These are phyloP conservation scores for Cricetomys ansorgei DNA, from an alignment of 2,113 vertebrate genomes.

Conservation along the genomic window DNA sequence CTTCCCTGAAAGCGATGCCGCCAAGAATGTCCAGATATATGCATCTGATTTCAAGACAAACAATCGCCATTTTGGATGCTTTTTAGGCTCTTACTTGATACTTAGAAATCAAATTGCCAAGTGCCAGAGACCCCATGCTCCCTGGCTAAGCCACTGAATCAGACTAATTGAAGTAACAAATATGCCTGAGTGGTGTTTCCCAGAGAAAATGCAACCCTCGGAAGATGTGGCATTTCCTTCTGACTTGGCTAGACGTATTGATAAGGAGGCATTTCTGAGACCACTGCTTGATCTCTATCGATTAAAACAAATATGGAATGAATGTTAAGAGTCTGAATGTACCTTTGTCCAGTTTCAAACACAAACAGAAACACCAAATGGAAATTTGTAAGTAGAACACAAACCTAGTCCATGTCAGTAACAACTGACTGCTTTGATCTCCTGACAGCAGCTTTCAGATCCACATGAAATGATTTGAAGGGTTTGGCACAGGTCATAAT, in stretches of 20 bases:
- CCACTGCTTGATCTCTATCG: slow-evolving; percentile 74
- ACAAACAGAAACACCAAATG: slow-evolving; percentile 63
- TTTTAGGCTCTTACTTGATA: slow-evolving; percentile 72
- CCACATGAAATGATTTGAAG: slow-evolving; percentile 16
- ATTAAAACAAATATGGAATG: slow-evolving; percentile 79
- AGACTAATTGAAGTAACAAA: slow-evolving; percentile 82
- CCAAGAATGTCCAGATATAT: slow-evolving; percentile 14
- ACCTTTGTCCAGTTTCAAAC: slow-evolving; percentile 65
- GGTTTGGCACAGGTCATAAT: slow-evolving; percentile 22
- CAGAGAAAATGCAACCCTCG: slow-evolving; percentile 67
- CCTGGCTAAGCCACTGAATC: slow-evolving; percentile 76
- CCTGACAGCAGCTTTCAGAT: background rate
- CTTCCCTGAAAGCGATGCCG: slow-evolving; percentile 19
- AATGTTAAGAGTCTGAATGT: slow-evolving; percentile 73
- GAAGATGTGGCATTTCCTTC: slow-evolving; percentile 62
- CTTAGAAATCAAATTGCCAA: slow-evolving; percentile 80
- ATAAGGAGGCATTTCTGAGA: slow-evolving; percentile 73
- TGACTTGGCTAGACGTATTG: slow-evolving; percentile 62
- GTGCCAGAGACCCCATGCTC: slow-evolving; percentile 76
- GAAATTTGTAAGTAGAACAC: slow-evolving; percentile 19
- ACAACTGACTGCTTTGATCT: background rate
- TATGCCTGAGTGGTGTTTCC: slow-evolving; percentile 66
- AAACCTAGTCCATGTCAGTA: background rate
- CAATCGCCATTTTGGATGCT: slow-evolving; percentile 11
- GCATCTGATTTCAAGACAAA: slow-evolving; percentile 27